Conservation (phyloP, 2,113 vertebrate species). For the Perca schrenkii region DNA sequence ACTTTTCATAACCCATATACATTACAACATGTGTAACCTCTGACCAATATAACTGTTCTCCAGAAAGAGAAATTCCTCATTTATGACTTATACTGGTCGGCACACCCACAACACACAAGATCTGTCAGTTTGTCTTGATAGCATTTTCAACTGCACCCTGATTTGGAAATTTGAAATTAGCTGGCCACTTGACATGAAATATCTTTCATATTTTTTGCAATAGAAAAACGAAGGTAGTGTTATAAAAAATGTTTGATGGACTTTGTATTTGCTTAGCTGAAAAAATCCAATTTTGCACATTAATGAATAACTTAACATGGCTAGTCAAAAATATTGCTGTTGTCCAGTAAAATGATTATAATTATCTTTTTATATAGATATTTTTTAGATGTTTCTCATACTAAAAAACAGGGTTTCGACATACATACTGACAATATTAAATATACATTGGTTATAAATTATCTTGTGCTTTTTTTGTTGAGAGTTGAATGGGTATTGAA, state of each 20-base stretch:
- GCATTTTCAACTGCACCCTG: background rate
- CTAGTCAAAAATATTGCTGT: background rate
- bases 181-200: no score
- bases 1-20: background rate
- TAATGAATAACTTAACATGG: background rate
- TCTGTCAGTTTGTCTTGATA: background rate
- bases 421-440: background rate
- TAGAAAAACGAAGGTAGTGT: background rate
- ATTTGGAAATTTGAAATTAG: background rate
- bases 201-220: background rate
- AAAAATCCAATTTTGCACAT: constrained; percentile 5
- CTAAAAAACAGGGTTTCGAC: background rate
- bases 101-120: background rate
- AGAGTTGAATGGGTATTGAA: background rate
- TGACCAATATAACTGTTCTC: constrained; percentile 40
- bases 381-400: background rate
- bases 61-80: background rate
- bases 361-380: background rate
- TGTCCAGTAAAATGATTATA: background rate
- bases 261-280: background rate
- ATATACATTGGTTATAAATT: background rate
- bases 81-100: background rate
- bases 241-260: background rate
- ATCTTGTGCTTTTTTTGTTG: background rate
- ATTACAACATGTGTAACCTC: background rate